Percentiles rank a stretch among this genome's conserved stretches.
Evolutionary conservation across 2,113 vertebrate genomes (phyloP).

Genomic region (Pluvianellus socialis): DNA sequence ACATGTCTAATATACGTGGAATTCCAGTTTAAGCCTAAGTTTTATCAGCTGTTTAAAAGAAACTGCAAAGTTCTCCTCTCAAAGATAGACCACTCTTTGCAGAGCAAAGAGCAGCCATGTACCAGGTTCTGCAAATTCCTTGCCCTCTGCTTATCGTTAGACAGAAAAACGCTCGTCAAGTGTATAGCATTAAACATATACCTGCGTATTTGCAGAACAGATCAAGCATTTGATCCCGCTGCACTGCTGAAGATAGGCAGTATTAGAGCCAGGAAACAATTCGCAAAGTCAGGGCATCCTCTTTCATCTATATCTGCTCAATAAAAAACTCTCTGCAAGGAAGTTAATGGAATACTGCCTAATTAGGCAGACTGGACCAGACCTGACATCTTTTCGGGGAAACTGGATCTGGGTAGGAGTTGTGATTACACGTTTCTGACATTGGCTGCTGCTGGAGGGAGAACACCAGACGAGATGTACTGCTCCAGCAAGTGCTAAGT

Average conservation of each 20-base stretch:
- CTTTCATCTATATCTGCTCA: background rate
- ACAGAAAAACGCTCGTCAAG: background rate
- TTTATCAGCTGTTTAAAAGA: background rate
- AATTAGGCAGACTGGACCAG: background rate
- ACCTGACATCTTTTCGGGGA: background rate
- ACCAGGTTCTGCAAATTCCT: background rate
- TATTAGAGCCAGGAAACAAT: background rate
- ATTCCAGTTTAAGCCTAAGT: background rate
- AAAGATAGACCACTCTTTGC: background rate
- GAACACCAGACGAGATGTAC: constrained; percentile 2
- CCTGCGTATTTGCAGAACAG: background rate
- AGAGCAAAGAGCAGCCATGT: background rate
- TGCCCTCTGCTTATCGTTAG: background rate
- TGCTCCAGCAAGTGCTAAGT: constrained; percentile 18
- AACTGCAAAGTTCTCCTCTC: background rate
- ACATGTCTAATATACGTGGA: background rate
- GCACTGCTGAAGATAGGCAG: background rate
- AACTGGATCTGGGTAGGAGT: background rate
- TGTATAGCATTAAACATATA: background rate
- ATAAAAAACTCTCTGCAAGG: background rate
- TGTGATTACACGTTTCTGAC: background rate
- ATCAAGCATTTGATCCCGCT: background rate
- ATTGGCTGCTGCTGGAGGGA: constrained; percentile 8
- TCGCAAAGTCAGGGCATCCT: background rate
- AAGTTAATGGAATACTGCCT: background rate